Base-by-base conservation (phyloP, 2,888 invertebrate genomes). In the Heteromyza rotundicornis region DNA sequence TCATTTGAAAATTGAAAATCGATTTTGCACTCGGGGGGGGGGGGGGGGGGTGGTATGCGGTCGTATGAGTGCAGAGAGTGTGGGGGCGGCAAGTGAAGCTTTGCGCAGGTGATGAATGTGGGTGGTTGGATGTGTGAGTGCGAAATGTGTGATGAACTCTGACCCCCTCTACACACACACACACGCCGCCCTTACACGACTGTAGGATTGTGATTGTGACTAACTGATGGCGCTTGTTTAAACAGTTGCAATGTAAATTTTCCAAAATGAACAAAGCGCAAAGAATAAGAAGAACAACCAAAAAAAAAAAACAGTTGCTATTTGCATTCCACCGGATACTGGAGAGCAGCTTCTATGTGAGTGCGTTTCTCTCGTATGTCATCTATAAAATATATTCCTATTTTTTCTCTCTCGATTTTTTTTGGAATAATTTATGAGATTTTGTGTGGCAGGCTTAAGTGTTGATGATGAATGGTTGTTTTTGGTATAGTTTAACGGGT, bases 1-100 rank as follows among this genome's bases (percentile, higher is more conserved):
- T 47, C 47, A 47, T 19, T 47, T 47, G 20, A 47, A 47, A 47
- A 47, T 47, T 47, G 47, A 47, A 47, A 47, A 47, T 47, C 47
- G 47, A 47, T 47, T 47, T 47, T 47, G 47, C 47, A 40, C 40
- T 40, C 5, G 40, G 40, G 10, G 3, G 12, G 40, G 5, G 12
- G 40, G 16, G 40, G 2, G 40, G 40, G 14, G 14, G 10, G 40
- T n/a, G 3, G 40, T 40, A n/a, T 47, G 47, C 47, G 14, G 10
- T 40, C 5, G 40, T 7, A 3, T 14, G 12, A n/a, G 5, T 3
- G 40, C 2, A n/a, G 2, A n/a, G 40, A 3, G 14, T 7, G 40
- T n/a, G 3, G 40, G 5, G 40, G 40, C 8, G 16, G 3, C 2
- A n/a, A 40, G 8, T 40, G 40, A 3, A 40, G 14, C 3, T 10